Percentiles rank a stretch among this genome's conserved stretches.
phyloP scores from a whole-genome alignment of 2,113 vertebrate species.

The Notarius quadriscutis region DNA sequence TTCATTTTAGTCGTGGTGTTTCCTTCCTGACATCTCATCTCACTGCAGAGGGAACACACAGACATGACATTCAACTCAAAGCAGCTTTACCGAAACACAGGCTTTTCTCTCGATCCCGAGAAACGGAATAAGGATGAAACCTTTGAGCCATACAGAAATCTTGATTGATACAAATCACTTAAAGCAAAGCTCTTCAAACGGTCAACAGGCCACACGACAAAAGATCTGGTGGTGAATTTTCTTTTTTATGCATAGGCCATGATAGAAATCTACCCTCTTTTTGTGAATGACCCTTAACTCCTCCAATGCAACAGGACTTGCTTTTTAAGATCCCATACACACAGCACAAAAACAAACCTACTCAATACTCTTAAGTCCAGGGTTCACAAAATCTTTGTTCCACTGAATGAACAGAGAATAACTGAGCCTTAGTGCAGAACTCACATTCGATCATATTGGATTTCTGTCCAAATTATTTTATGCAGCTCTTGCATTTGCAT shows the following conservation, averaged over 20 bases:
- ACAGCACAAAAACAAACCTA: too few species aligned
- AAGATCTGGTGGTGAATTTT: neutral
- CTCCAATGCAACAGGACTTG: neutral
- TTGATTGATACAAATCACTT: neutral
- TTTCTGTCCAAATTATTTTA: neutral
- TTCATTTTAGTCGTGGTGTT: neutral
- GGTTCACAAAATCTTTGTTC: neutral
- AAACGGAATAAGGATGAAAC: neutral
- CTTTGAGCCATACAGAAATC: neutral
- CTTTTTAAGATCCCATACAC: neutral
- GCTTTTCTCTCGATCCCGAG: neutral
- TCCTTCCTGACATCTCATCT: neutral
- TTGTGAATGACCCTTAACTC: neutral
- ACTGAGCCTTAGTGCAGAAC: neutral
- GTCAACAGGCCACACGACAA: neutral
- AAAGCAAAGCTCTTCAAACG: neutral
- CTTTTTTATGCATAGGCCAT: neutral
- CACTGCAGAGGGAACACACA: neutral
- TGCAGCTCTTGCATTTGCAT: neutral
- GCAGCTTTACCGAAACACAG: neutral
- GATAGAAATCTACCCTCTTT: neutral
- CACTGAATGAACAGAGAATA: neutral
- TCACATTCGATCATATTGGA: neutral
- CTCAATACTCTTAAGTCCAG: neutral
- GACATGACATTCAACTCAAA: neutral